A percentile compares a stretch with the other conserved stretches of the same genome.
Evolutionary conservation across 2,113 vertebrate species (phyloP).

Genomic region (Helogale parvula): DNA sequence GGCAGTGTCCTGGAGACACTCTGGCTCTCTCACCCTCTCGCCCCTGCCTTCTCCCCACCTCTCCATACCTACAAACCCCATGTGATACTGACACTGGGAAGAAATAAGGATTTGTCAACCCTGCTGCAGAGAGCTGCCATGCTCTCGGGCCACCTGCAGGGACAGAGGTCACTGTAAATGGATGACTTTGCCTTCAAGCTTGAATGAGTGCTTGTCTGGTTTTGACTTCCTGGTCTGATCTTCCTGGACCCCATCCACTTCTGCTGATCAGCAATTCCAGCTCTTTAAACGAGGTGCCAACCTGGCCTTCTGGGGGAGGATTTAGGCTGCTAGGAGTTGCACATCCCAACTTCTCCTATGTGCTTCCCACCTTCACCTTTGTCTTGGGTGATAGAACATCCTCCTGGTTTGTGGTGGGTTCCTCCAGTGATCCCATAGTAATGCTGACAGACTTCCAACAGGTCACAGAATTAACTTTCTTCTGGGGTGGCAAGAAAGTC

Average conservation of each 20-base stretch:
- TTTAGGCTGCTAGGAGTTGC: not conserved
- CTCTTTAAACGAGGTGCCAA: not conserved
- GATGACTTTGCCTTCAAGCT: not conserved
- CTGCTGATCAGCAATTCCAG: not conserved
- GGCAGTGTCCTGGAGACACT: not conserved
- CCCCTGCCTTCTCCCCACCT: too few species aligned
- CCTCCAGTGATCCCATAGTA: not conserved
- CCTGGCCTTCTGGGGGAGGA: fast-evolving
- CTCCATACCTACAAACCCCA: not conserved
- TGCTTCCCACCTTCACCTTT: not conserved
- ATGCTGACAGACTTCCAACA: not conserved
- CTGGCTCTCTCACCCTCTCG: not conserved
- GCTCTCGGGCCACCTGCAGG: not conserved
- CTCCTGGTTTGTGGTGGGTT: not conserved
- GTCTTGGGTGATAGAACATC: not conserved
- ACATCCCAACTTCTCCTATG: not conserved
- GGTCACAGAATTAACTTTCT: not conserved
- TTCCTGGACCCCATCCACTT: not conserved
- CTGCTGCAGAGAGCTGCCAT: not conserved
- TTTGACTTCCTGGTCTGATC: not conserved
- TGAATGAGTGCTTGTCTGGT: not conserved
- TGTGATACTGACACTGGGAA: not conserved
- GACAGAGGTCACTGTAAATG: not conserved
- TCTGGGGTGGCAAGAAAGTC: not conserved
- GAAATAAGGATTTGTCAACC: not conserved